A percentile compares a stretch with the other conserved stretches of the same genome.
Conservation (phyloP, 2,888 invertebrate species). For the Strigamia maritima region DNA sequence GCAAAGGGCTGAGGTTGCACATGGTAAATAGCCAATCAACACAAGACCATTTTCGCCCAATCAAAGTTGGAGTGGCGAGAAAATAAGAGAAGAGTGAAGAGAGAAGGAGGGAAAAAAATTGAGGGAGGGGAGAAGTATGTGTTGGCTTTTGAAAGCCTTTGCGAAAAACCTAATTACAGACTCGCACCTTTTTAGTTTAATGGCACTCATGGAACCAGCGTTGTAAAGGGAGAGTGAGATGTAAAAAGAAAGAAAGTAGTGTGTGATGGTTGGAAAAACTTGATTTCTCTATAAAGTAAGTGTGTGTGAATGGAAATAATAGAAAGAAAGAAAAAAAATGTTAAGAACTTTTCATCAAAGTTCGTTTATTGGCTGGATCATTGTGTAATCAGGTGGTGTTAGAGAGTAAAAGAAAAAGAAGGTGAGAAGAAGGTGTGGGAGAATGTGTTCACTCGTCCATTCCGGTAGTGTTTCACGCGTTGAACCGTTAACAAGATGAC, state of each 20-base stretch:
- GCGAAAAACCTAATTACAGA: constrained; percentile 34
- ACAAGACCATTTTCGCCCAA: constrained; percentile 30
- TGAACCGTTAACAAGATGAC: not conserved
- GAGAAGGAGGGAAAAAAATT: not conserved
- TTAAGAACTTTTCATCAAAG: not conserved
- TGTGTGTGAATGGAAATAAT: not conserved
- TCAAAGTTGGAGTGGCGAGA: constrained; percentile 31
- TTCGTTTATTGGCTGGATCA: not conserved
- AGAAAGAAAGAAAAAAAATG: not conserved
- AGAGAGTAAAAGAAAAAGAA: not conserved
- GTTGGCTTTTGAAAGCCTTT: constrained; percentile 20
- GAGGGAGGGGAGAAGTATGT: constrained; percentile 1
- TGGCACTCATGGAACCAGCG: not conserved
- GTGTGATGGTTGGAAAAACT: constrained; percentile 18
- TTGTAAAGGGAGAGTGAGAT: constrained; percentile 15
- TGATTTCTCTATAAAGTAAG: not conserved
- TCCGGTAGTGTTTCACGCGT: not conserved
- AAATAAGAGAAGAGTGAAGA: not conserved
- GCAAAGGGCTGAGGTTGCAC: not conserved
- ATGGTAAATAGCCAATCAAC: constrained; percentile 26
- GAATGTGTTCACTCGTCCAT: not conserved
- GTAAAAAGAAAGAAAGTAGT: not conserved
- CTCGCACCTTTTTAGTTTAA: constrained; percentile 32
- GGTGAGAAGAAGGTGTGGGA: not conserved
- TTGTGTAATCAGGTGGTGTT: constrained; percentile 1